Percentiles rank a stretch among this genome's conserved stretches.
Conservation (phyloP, 2,888 invertebrate species). For the Amiota mariae region DNA sequence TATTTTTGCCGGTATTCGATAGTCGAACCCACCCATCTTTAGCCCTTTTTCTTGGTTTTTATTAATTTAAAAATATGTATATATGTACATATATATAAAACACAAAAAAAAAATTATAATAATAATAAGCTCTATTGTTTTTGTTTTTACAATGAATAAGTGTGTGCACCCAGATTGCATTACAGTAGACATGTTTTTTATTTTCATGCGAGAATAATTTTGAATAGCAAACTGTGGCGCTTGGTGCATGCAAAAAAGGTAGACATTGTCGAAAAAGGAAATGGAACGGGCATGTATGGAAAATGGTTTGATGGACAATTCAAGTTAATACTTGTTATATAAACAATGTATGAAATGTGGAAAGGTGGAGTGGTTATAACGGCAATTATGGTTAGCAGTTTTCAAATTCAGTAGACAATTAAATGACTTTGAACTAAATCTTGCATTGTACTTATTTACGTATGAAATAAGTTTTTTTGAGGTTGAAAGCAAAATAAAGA, state of each 20-base stretch:
- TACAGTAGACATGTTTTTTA: conserved; percentile 62
- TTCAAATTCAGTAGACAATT: conserved; percentile 19
- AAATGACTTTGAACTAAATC: conserved; percentile 14
- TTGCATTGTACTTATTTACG: not conserved
- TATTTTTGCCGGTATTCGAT: too few species aligned
- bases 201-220: conserved; percentile 65
- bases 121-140: conserved; percentile 33
- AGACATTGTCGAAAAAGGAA: too few species aligned
- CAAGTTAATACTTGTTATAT: not conserved
- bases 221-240: conserved; percentile 39
- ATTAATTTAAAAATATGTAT: too few species aligned
- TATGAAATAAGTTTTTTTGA: too few species aligned
- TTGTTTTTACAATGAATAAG: conserved; percentile 46
- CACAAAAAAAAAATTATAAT: too few species aligned
- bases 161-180: conserved; percentile 60
- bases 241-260: conserved; percentile 37
- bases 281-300: not conserved
- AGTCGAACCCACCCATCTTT: too few species aligned
- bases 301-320: conserved; percentile 17
- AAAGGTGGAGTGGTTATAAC: not conserved
- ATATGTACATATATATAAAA: too few species aligned
- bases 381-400: not conserved
- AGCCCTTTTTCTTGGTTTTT: too few species aligned
- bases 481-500: too few species aligned
- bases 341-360: not conserved